Percentiles rank a stretch among this genome's conserved stretches.
These are phyloP conservation scores for Gopherus evgoodei DNA, from an alignment of 2,113 vertebrate genomes.

Conservation along the genomic window DNA sequence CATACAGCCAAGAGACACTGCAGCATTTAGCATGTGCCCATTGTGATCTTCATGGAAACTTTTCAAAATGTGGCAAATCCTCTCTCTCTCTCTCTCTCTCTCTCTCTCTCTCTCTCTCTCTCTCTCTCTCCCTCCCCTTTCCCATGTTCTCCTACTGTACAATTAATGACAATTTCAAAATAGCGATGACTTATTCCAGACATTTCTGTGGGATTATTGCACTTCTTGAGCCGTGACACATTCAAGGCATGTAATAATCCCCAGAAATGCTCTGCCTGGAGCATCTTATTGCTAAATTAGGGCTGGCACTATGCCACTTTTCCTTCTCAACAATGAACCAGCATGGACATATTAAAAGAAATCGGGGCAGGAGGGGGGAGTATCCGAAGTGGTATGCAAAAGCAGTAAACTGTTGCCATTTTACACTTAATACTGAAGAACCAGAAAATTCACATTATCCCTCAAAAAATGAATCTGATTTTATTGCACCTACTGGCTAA, in stretches of 20 bases:
- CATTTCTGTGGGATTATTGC: slow-evolving; percentile 53
- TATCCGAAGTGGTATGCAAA: slow-evolving; percentile 2
- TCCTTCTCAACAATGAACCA: neutral
- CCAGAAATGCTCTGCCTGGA: slow-evolving; percentile 41
- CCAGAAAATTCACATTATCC: neutral
- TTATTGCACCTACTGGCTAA: neutral
- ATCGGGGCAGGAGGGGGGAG: no score
- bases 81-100: neutral
- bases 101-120: neutral
- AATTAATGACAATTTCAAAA: slow-evolving; percentile 30
- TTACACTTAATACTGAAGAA: neutral
- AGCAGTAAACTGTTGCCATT: neutral
- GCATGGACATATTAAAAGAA: neutral
- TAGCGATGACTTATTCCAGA: slow-evolving; percentile 49
- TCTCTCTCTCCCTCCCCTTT: neutral
- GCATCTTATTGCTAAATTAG: slow-evolving; percentile 44
- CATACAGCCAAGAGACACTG: neutral
- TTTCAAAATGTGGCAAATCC: slow-evolving; percentile 34
- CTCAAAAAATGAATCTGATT: neutral
- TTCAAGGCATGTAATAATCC: slow-evolving; percentile 22
- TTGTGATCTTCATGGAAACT: slow-evolving; percentile 15
- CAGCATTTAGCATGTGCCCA: slow-evolving; percentile 1
- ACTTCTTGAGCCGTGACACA: neutral
- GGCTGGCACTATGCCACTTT: slow-evolving; percentile 16
- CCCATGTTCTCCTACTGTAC: neutral